Base-by-base conservation (phyloP, 2,888 invertebrate genomes). In the Leptinotarsa rubiginosa region DNA sequence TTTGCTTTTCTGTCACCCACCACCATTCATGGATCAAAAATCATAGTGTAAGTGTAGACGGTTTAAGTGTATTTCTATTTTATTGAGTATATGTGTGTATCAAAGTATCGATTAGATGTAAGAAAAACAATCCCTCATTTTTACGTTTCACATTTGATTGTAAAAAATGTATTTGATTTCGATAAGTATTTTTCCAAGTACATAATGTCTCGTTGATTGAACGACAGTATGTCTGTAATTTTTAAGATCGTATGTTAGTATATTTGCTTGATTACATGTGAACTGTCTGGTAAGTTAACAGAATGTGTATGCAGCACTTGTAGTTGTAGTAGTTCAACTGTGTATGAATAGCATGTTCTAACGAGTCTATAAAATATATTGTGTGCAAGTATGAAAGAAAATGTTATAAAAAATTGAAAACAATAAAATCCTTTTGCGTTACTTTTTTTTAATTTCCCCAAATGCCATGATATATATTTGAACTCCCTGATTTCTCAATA, bases 381-480 rank as follows among this genome's bases (percentile, higher is more conserved):
- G 75, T 76, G 73, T 75, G 75, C 68, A 69, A 73, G 73, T 74
- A 72, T 72, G 69, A 72, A 76, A 75, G 75, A 75, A 65, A 73
- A 75, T 76, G 69, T 77, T 62, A 64, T 78, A 81, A 86, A 86
- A 86, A 85, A 79, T 84, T 84, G 82, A 86, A 86, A 85, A 84
- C 84, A 77, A 76, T 76, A 77, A 78, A 85, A 84, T 81, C 76
- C 84, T 84, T 84, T 83, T 83, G 85, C 83, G 85, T 85, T 86
- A 80, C 78, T 75, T 75, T 12, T 69, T 54, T 69, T 72, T 76
- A 66, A 69, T 25, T 70, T 15, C 47, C 41, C 10, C 1, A 41
- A 41, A 41, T 41, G 41, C 10, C 10, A 7, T 31, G 7, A 7
- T 31, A 31, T 31, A 31, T 31, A 5, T 25, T 25, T 25, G 25